Evolutionary conservation across 2,888 invertebrate genomes (phyloP).

Genomic region (Temnothorax unifasciatus): DNA sequence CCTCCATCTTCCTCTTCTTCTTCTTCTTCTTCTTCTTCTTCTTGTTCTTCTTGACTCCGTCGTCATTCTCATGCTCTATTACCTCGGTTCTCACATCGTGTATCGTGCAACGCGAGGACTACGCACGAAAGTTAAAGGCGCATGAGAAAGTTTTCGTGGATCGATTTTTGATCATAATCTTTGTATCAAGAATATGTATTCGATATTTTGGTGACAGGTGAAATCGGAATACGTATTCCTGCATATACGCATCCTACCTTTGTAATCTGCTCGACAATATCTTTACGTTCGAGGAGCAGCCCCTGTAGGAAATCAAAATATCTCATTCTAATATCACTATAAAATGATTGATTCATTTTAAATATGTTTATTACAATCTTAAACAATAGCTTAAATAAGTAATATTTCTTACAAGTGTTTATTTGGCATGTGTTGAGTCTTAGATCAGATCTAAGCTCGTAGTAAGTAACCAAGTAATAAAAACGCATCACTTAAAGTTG

Average conservation of each 20-base stretch:
- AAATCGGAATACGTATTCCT: background rate
- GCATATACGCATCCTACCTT: background rate
- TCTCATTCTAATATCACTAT: background rate
- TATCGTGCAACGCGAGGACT: constrained; percentile 8
- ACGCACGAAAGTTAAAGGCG: constrained; percentile 33
- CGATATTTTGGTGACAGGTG: constrained; percentile 4
- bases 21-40: constrained; percentile 32
- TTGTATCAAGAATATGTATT: background rate
- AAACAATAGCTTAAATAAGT: no score
- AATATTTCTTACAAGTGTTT: no score
- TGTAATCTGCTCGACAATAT: background rate
- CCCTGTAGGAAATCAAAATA: background rate
- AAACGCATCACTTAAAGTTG: no score
- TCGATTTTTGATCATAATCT: constrained; percentile 15
- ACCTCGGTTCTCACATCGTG: constrained; percentile 60
- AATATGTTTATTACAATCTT: no score
- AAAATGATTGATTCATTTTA: constrained; percentile 20
- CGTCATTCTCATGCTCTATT: constrained; percentile 65
- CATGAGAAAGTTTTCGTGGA: constrained; percentile 30
- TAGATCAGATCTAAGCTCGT: no score
- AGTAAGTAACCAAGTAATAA: no score
- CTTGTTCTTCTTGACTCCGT: constrained; percentile 66
- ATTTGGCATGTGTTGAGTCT: no score
- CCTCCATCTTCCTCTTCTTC: constrained; percentile 46
- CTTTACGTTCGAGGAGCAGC: background rate